These are phyloP conservation scores for Chymomyza costata DNA, from an alignment of 1,140 invertebrate species.

Conservation along the genomic window DNA sequence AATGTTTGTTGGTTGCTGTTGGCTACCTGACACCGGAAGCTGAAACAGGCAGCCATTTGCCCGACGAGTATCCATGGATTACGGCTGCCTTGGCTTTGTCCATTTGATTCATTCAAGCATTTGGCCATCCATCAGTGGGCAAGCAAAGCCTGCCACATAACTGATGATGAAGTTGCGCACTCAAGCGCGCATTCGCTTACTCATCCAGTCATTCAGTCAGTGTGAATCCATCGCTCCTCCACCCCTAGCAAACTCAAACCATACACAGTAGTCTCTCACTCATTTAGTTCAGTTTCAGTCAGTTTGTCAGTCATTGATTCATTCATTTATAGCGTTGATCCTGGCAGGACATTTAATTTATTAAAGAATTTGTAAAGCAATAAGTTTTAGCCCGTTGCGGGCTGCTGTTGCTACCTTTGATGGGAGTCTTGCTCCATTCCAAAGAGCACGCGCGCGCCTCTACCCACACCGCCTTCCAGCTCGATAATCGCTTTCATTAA, in stretches of 20 bases:
- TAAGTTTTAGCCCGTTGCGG: constrained; percentile 50
- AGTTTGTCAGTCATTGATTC: constrained; percentile 41
- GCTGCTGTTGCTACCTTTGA: constrained; percentile 2
- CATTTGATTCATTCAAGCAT: constrained; percentile 24
- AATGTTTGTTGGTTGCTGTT: too few species aligned
- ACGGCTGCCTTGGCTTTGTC: constrained; percentile 10
- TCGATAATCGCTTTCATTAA: constrained; percentile 71
- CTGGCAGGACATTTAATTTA: constrained; percentile 64
- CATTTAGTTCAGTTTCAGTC: constrained; percentile 21
- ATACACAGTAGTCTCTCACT: too few species aligned
- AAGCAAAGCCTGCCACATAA: constrained; percentile 29
- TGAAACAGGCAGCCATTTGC: constrained; percentile 30
- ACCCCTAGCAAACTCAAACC: background rate
- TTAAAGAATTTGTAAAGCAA: constrained; percentile 72
- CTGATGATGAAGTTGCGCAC: constrained; percentile 57
- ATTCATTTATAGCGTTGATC: constrained; percentile 14
- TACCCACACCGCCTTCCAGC: constrained; percentile 5
- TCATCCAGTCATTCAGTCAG: background rate
- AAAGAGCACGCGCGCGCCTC: too few species aligned
- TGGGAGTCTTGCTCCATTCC: background rate
- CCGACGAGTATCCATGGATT: constrained; percentile 12
- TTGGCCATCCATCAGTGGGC: constrained; percentile 42
- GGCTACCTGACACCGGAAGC: constrained; percentile 11
- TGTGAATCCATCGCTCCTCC: background rate
- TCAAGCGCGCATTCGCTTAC: constrained; percentile 22